Conservation (phyloP, 2,888 invertebrate species). For the Chrysotoxum bicinctum region DNA sequence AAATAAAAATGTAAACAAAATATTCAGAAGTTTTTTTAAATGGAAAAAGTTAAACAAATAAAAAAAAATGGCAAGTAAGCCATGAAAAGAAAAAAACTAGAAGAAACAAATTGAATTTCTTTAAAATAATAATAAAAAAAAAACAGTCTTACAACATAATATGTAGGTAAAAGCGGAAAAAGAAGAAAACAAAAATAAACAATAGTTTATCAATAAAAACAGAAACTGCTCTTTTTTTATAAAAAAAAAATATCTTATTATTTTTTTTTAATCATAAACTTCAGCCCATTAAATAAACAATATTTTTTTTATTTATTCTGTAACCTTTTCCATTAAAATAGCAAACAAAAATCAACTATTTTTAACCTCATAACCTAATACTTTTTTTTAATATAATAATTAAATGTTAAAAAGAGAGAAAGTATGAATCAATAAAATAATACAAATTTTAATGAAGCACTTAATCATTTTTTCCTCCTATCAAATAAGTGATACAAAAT, state of each 20-base stretch:
- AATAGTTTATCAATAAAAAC: slow-evolving; percentile 20
- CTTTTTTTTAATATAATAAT: slow-evolving; percentile 15
- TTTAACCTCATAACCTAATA: slow-evolving; percentile 19
- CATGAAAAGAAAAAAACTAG: slow-evolving; percentile 20
- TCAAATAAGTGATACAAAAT: slow-evolving; percentile 26
- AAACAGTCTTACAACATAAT: slow-evolving; percentile 28
- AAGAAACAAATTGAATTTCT: slow-evolving; percentile 35
- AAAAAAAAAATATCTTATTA: not conserved
- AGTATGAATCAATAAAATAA: not conserved
- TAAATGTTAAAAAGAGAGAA: slow-evolving; percentile 1
- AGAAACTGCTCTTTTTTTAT: slow-evolving; percentile 55
- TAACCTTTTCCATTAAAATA: slow-evolving; percentile 4
- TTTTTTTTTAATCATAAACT: slow-evolving; percentile 24
- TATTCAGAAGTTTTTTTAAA: slow-evolving; percentile 50
- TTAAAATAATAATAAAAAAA: slow-evolving; percentile 32
- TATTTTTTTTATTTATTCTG: slow-evolving; percentile 2
- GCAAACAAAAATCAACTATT: slow-evolving; percentile 12
- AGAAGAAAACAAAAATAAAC: slow-evolving; percentile 19
- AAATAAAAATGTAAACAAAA: slow-evolving; percentile 42
- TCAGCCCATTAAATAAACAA: slow-evolving; percentile 4
- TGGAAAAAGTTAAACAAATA: slow-evolving; percentile 39
- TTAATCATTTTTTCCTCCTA: slow-evolving; percentile 29
- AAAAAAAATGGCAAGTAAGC: slow-evolving; percentile 49
- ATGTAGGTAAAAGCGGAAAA: slow-evolving; percentile 36
- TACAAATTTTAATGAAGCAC: slow-evolving; percentile 24